Evolutionary conservation across 2,888 invertebrate species (phyloP).

Genomic region (Sepioteuthis lessoniana): DNA sequence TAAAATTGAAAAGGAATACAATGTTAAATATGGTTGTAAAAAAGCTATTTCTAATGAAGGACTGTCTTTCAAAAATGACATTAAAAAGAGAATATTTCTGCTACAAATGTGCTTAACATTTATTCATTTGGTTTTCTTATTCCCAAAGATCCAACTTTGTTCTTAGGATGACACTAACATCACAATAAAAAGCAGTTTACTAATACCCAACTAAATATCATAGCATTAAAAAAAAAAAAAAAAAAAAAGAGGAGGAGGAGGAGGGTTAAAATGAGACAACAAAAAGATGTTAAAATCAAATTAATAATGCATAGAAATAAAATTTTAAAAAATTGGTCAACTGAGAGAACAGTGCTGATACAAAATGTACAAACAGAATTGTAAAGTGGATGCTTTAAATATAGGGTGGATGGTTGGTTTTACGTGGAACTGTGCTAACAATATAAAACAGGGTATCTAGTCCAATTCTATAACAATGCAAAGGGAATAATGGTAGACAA

Average conservation of each 20-base stretch:
- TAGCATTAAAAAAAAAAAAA: background rate
- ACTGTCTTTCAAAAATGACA: no score
- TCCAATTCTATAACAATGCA: background rate
- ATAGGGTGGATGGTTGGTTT: background rate
- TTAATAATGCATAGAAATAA: background rate
- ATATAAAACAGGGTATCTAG: background rate
- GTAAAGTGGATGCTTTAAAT: no score
- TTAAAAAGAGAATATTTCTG: no score
- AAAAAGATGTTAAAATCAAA: background rate
- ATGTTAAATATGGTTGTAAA: no score
- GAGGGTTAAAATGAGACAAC: background rate
- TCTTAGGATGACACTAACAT: no score
- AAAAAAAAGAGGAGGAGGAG: background rate
- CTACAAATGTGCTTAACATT: no score
- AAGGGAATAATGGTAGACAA: no score
- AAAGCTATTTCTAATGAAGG: no score
- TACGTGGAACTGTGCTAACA: background rate
- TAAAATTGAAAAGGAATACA: background rate
- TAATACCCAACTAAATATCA: background rate
- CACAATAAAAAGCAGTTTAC: background rate
- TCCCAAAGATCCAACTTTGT: no score
- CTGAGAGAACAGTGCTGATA: background rate
- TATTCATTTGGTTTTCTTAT: no score
- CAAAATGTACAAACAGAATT: background rate
- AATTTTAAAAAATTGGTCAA: background rate